phyloP scores from a whole-genome alignment of 1,140 invertebrate species.

The Drosophila ohnishii region DNA sequence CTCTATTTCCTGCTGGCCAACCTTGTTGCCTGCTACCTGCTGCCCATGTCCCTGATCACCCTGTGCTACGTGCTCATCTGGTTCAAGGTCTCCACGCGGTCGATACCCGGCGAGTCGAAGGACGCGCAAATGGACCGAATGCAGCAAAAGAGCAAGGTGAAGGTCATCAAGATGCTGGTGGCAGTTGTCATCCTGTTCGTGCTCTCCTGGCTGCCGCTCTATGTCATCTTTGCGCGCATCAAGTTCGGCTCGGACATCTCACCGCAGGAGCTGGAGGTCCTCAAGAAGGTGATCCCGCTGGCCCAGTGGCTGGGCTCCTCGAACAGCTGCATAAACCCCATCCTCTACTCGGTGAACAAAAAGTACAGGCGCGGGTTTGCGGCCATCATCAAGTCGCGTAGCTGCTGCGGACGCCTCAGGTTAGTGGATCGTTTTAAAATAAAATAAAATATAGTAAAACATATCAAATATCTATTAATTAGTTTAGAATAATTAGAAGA shows the following conservation, averaged over 20 bases:
- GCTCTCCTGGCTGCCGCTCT: conserved; percentile 96
- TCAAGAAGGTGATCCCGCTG: conserved; percentile 92
- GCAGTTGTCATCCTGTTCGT: conserved; percentile 97
- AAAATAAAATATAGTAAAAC: too few relatives aligned
- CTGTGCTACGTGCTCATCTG: conserved; percentile 97
- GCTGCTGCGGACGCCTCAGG: conserved; percentile 91
- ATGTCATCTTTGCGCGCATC: conserved; percentile 93
- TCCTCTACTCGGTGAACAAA: conserved; percentile 98
- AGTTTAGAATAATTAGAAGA: neutral
- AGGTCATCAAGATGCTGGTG: conserved; percentile 98
- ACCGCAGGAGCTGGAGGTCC: conserved; percentile 88
- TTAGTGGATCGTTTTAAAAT: conserved; percentile 77
- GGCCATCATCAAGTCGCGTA: conserved; percentile 92
- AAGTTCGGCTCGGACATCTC: conserved; percentile 87
- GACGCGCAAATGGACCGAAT: conserved; percentile 95
- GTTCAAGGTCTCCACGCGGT: conserved; percentile 93
- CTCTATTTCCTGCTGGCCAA: conserved; percentile 95
- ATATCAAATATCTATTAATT: neutral
- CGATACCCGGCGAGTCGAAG: conserved; percentile 94
- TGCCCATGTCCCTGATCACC: conserved; percentile 95
- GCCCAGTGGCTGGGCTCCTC: conserved; percentile 98
- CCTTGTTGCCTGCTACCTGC: conserved; percentile 94
- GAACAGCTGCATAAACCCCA: conserved; percentile 98
- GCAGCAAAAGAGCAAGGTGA: conserved; percentile 96
- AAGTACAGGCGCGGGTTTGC: conserved; percentile 97